Base-by-base conservation (phyloP, 2,113 vertebrate genomes). In the Montifringilla adamsi region DNA sequence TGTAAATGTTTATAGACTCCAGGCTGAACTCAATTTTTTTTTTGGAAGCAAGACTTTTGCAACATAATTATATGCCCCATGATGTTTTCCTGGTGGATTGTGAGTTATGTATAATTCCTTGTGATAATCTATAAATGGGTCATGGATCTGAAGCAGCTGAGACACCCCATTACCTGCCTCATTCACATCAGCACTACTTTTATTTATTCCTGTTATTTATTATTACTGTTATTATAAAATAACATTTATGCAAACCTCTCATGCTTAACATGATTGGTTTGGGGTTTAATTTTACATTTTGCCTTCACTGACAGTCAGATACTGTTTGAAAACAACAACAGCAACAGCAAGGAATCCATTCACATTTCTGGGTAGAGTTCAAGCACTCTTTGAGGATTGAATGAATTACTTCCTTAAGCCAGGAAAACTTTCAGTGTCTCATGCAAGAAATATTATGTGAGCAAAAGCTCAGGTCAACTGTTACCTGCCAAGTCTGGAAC, bases 1-100 rank as follows among this genome's bases (percentile, higher is more conserved):
- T 95, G 56, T 88, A 94, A 93, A 95, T 93, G 68, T 96, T 97
- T 94, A 96, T 85, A 95, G 90, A 95, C 88, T 96, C 33, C 76
- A 86, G 35, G 33, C 55, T 77, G 72, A 66, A 80, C 84, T 90
- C 81, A 66, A 60, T 87, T 80, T 94, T 94, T 67, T 67, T 90
- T 96, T 80, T 93, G 33, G 30, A 94, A 95, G 35, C 9, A 74
- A 77, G 50, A 44, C 31, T 88, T 96, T 22, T 90, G 75, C 60
- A 68, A 49, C 33, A 47, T 86, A 83, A 88, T 90, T 55, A 60
- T n/a, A 84, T 60, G 73, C 35, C 56, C 39, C 20, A 33, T 9
- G 11, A 4, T 84, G 53, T 77, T 91, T 86, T 91, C n/a, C 37
- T 79, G 13, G 7, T 86, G 39, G 24, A 67, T 56, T 74, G 39